These are phyloP conservation scores for Bombyx huttoni DNA, from an alignment of 2,888 invertebrate species.

Conservation along the genomic window DNA sequence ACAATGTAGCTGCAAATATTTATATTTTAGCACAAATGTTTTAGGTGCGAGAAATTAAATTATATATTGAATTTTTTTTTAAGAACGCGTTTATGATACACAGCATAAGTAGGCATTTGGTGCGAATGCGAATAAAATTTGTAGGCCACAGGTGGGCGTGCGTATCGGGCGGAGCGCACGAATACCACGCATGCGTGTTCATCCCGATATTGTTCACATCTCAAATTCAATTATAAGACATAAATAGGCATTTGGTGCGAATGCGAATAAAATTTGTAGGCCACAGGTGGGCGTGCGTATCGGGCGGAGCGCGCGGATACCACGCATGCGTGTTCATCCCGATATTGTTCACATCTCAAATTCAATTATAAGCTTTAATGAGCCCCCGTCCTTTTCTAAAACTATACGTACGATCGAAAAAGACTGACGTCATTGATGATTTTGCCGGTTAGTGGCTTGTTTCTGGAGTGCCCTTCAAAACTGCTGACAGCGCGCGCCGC, in stretches of 20 bases:
- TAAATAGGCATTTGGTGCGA: constrained; percentile 3
- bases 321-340: constrained; percentile 51
- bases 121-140: constrained; percentile 4
- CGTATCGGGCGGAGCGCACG: constrained; percentile 54
- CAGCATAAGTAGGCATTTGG: constrained; percentile 3
- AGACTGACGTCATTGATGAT: constrained; percentile 25
- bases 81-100: too few relatives aligned
- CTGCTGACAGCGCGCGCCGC: constrained; percentile 41
- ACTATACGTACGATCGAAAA: constrained; percentile 34
- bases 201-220: constrained; percentile 24
- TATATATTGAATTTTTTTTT: too few relatives aligned
- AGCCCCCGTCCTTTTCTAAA: constrained; percentile 41
- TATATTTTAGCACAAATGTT: background rate
- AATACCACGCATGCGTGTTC: constrained; percentile 53
- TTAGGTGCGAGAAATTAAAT: background rate
- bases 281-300: constrained; percentile 61
- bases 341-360: constrained; percentile 26
- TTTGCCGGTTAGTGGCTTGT: constrained; percentile 31
- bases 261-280: constrained; percentile 18
- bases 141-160: constrained; percentile 64
- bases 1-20: background rate
- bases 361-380: constrained; percentile 32
- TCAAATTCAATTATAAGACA: constrained; percentile 31
- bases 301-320: constrained; percentile 58
- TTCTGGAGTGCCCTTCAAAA: constrained; percentile 40